Conservation (phyloP, 2,797 vertebrate species). For the Schizothorax lantsangensis region DNA sequence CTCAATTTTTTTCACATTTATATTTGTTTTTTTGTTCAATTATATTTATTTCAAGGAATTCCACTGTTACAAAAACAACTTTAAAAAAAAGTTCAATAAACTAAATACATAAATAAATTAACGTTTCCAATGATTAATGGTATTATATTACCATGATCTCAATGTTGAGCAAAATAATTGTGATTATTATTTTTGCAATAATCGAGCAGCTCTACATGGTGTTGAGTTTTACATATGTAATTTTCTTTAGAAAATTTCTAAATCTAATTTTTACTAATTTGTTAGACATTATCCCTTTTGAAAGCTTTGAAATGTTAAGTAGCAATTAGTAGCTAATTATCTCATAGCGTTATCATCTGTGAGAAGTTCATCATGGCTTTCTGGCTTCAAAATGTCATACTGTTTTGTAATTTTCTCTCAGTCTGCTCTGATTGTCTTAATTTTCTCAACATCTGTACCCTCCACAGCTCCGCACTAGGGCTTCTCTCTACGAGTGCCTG, state of each 20-base stretch:
- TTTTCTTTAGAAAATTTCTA: background rate
- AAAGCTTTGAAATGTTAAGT: background rate
- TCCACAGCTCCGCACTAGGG: constrained; percentile 76
- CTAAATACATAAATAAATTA: too few species aligned
- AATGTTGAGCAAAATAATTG: too few species aligned
- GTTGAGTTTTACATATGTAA: too few species aligned
- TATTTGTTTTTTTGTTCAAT: background rate
- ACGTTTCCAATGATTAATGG: background rate
- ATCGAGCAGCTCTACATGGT: too few species aligned
- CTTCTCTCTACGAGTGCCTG: constrained; percentile 81
- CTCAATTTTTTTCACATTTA: too few species aligned
- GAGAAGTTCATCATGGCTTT: background rate
- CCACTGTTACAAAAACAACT: background rate
- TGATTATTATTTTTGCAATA: too few species aligned
- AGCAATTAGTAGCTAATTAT: background rate
- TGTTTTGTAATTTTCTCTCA: background rate
- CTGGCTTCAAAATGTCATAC: background rate
- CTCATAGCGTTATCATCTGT: background rate
- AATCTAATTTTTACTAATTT: background rate
- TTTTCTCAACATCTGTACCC: background rate
- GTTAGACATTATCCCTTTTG: background rate
- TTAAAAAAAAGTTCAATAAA: background rate
- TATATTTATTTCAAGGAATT: background rate
- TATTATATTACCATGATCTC: too few species aligned
- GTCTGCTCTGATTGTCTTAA: background rate